phyloP scores from a whole-genome alignment of 2,888 invertebrate genomes.

The Syrista parreyssii region DNA sequence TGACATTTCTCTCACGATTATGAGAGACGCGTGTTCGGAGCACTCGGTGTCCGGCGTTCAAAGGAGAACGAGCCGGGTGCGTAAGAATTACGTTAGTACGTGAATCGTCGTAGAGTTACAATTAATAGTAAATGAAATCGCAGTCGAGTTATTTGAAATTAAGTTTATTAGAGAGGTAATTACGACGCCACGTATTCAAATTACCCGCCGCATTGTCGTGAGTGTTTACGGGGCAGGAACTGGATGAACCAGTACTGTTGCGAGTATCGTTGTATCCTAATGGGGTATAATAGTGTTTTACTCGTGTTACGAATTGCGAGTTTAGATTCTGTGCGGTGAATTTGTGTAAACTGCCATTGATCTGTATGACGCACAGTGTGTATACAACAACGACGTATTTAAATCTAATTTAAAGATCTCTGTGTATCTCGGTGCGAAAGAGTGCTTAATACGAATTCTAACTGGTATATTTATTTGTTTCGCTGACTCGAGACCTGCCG shows the following conservation, averaged over 20 bases:
- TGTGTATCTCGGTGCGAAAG: neutral
- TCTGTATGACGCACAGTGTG: neutral
- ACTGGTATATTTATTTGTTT: neutral
- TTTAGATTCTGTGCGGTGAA: neutral
- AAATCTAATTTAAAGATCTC: neutral
- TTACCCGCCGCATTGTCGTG: neutral
- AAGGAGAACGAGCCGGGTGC: neutral
- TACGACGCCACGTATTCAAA: neutral
- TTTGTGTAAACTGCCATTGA: neutral
- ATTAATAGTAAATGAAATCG: neutral
- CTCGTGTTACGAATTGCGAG: neutral
- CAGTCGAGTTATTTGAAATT: neutral
- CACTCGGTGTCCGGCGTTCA: neutral
- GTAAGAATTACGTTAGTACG: neutral
- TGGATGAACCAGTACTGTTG: neutral
- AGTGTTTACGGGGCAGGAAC: neutral
- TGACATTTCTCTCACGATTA: conserved; percentile 13
- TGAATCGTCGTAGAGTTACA: neutral
- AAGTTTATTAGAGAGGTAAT: neutral
- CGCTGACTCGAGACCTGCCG: neutral
- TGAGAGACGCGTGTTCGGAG: conserved; percentile 1
- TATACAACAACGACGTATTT: neutral
- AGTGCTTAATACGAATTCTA: neutral
- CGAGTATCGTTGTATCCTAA: neutral
- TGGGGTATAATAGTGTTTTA: neutral